Base-by-base conservation (phyloP, 2,888 invertebrate genomes). In the Callosobruchus maculatus region DNA sequence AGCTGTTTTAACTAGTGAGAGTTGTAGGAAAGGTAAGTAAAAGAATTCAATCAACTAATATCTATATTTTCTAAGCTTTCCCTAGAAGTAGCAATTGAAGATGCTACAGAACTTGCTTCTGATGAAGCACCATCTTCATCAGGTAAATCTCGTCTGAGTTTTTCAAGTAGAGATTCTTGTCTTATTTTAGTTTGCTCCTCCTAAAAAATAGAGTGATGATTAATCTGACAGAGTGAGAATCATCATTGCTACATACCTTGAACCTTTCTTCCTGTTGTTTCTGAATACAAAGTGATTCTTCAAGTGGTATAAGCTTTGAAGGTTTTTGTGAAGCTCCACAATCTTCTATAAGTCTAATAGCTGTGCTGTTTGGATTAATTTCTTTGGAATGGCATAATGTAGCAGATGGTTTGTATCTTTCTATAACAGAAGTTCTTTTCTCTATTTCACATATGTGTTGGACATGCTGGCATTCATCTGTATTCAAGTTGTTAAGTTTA, bases 381-480 rank as follows among this genome's bases (percentile, higher is more conserved):
- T 77, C 72, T 70, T 76, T 30, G n/a, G 22, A 66, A 22, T 73
- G 77, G 70, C 77, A 76, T 22, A 80, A 72, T 9, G 79, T 79
- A 3, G 74, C 69, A 76, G 76, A 80, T 7, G 80, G 80, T 74
- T 80, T 80, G 71, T 80, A 80, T 30, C 80, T 76, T 21, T 80
- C 80, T 69, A 77, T 79, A 66, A 20, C 70, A 68, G 68, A 22
- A 9, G 78, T 77, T 20, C 22, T 74, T 31, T 76, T 79, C 73
- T 80, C 80, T 7, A 80, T 72, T 20, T 74, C 76, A 73, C 77
- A 80, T n/a, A 80, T 31, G 70, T 78, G 76, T 26, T 77, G 75
- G 18, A 76, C 69, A 72, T 80, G 78, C 21, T 74, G 71, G 21
- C 22, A 21, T 13, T 77, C 74, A n/a, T 68, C 70, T 31, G 78